These are phyloP conservation scores for Drosophila elegans DNA, from an alignment of 1,140 invertebrate genomes.

Conservation along the genomic window DNA sequence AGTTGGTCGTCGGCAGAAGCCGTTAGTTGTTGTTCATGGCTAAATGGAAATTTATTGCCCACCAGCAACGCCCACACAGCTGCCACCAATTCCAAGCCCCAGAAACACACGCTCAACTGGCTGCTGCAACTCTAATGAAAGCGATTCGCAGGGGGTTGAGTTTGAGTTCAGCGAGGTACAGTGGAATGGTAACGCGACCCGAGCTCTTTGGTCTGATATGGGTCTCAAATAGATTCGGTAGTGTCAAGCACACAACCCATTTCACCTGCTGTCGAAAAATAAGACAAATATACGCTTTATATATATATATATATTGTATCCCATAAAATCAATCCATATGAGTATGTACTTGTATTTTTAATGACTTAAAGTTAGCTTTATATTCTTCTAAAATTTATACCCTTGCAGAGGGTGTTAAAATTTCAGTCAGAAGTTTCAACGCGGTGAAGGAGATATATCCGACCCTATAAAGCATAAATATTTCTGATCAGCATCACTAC, in stretches of 20 bases:
- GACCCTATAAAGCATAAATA: no score
- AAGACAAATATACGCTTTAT: no score
- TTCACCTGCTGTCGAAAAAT: constrained; percentile 7
- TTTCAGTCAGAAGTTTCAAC: no score
- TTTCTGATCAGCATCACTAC: no score
- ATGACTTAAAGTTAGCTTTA: no score
- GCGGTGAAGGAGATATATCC: no score
- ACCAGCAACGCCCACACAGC: constrained; percentile 67
- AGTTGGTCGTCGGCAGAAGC: constrained; percentile 49
- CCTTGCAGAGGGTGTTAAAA: no score
- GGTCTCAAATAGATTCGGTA: constrained; percentile 7
- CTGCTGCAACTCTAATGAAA: constrained; percentile 51
- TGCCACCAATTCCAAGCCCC: constrained; percentile 40
- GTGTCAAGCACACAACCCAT: neutral
- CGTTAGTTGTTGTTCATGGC: constrained; percentile 59
- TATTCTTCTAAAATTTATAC: no score
- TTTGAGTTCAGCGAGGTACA: constrained; percentile 21
- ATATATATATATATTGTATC: neutral
- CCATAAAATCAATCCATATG: neutral
- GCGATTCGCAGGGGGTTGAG: constrained; percentile 36
- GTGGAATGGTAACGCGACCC: constrained; percentile 14
- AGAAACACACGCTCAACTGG: constrained; percentile 9
- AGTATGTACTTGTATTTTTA: no score
- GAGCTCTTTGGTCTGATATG: neutral
- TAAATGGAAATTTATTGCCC: constrained; percentile 83